Evolutionary conservation across 2,888 invertebrate genomes (phyloP).

Genomic region (Alloplasta piceator): DNA sequence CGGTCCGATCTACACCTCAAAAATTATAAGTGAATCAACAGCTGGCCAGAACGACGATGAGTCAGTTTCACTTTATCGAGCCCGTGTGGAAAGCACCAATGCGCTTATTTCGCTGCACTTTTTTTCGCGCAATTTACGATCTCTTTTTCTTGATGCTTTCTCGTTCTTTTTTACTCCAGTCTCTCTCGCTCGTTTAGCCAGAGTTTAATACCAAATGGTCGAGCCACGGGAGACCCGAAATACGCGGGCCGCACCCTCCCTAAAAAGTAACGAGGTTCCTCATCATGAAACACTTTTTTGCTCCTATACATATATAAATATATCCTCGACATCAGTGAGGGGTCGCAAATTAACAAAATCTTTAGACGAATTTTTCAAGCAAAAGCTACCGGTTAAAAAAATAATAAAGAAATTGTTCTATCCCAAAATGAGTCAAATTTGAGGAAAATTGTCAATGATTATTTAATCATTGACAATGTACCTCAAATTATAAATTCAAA

Average conservation of each 20-base stretch:
- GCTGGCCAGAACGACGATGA: conserved; percentile 47
- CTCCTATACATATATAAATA: background rate
- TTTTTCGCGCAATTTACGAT: conserved; percentile 35
- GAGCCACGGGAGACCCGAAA: conserved; percentile 24
- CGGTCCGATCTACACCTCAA: too few relatives aligned
- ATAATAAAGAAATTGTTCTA: too few relatives aligned
- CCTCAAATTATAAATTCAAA: background rate
- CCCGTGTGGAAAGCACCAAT: background rate
- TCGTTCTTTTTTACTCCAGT: conserved; percentile 1
- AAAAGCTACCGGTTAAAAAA: too few relatives aligned
- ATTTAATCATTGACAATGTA: background rate
- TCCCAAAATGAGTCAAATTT: too few relatives aligned
- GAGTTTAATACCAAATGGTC: conserved; percentile 37
- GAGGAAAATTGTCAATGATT: too few relatives aligned
- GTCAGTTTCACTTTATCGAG: conserved; percentile 36
- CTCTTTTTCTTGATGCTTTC: background rate
- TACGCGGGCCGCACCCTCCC: conserved; percentile 47
- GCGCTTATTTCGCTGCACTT: conserved; percentile 18
- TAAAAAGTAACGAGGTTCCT: conserved; percentile 47
- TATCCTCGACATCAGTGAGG: background rate
- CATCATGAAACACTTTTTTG: conserved; percentile 39
- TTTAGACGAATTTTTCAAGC: conserved; percentile 5
- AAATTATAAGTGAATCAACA: conserved; percentile 53
- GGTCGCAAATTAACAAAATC: conserved; percentile 1
- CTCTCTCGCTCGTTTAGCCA: conserved; percentile 9